phyloP scores from a whole-genome alignment of 2,797 vertebrate species.

The Spheniscus humboldti region DNA sequence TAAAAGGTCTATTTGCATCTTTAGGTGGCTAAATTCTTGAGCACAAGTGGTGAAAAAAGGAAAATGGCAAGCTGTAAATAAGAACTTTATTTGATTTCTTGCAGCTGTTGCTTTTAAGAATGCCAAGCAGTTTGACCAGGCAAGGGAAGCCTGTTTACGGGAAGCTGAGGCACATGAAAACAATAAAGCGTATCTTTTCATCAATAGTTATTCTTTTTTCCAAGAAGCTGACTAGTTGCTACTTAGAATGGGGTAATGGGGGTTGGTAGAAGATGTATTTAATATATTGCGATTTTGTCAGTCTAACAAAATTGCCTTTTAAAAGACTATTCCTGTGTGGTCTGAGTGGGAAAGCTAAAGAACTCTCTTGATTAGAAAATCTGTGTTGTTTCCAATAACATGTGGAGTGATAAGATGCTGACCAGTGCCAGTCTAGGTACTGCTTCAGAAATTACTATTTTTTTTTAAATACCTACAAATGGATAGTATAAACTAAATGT shows the following conservation, averaged over 20 bases:
- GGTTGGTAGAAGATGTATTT: background rate
- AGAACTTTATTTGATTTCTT: constrained; percentile 41
- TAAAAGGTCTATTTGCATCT: background rate
- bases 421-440: background rate
- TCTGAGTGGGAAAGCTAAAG: background rate
- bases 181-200: constrained; percentile 95
- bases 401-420: background rate
- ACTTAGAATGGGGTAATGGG: background rate
- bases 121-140: constrained; percentile 96
- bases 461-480: background rate
- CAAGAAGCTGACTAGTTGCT: background rate
- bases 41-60: background rate
- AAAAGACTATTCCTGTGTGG: background rate
- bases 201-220: background rate
- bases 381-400: background rate
- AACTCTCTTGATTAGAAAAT: background rate
- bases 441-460: background rate
- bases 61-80: background rate
- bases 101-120: constrained; percentile 98
- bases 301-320: background rate
- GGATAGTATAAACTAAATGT: background rate
- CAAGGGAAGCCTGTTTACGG: constrained; percentile 93
- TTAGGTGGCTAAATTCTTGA: background rate
- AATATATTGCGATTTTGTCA: background rate
- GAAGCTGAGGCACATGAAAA: constrained; percentile 95